phyloP scores from a whole-genome alignment of 2,113 vertebrate species.

The Osmerus eperlanus region DNA sequence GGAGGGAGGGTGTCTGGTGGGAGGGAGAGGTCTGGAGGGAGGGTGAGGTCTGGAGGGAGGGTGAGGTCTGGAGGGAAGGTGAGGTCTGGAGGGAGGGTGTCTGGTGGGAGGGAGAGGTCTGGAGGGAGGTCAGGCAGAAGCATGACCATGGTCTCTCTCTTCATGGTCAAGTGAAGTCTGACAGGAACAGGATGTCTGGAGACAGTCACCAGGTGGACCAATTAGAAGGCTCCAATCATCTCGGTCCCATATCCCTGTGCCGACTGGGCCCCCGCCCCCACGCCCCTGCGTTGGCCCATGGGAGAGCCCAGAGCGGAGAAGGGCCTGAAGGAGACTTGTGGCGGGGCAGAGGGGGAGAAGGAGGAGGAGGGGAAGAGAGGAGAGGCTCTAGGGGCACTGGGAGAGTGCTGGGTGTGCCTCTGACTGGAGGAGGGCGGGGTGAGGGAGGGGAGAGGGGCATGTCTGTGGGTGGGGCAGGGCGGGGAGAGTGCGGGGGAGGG shows the following conservation, averaged over 20 bases:
- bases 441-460: conserved; percentile 53
- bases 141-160: not conserved
- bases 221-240: conserved; percentile 86
- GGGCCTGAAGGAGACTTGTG: conserved; percentile 71
- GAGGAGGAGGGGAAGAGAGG: conserved; percentile 29
- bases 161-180: not conserved
- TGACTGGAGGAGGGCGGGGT: conserved; percentile 27
- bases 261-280: conserved; percentile 63
- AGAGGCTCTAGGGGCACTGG: conserved; percentile 64
- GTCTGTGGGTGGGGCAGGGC: conserved; percentile 49
- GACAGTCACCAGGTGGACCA: conserved; percentile 6
- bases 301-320: conserved; percentile 69
- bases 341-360: conserved; percentile 42
- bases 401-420: conserved; percentile 50
- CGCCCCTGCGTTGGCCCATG: conserved; percentile 60
- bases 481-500: conserved; percentile 20
- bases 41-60: too few relatives aligned
- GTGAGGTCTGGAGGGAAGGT: too few relatives aligned
- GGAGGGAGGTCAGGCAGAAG: not conserved
- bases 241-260: conserved; percentile 83
- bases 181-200: not conserved
- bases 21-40: too few relatives aligned
- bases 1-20: too few relatives aligned
- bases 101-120: too few relatives aligned
- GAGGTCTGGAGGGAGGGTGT: too few relatives aligned